phyloP scores from a whole-genome alignment of 2,113 vertebrate species.

The Eubucco bourcierii region DNA sequence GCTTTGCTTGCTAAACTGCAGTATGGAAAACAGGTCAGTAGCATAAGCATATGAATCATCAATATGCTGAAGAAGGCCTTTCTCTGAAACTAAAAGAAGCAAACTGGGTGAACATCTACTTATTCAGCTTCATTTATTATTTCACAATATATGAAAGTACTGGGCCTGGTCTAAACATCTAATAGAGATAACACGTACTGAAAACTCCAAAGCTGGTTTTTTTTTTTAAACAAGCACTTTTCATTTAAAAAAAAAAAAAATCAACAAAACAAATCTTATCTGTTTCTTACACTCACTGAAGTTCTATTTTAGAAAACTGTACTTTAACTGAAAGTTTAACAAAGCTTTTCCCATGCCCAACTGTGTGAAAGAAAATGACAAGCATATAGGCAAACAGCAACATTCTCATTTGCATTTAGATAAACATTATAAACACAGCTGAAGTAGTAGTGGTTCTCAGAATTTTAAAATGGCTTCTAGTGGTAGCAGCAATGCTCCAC shows the following conservation, averaged over 20 bases:
- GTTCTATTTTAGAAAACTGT: not conserved
- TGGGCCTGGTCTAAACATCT: not conserved
- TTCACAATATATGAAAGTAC: not conserved
- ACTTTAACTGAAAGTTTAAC: not conserved
- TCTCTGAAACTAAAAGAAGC: not conserved
- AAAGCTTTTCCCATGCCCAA: not conserved
- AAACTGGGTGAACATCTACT: not conserved
- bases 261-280: no score
- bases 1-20: not conserved
- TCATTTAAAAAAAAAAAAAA: not conserved
- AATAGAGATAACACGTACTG: not conserved
- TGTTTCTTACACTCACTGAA: not conserved
- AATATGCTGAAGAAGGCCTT: not conserved
- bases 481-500: not conserved
- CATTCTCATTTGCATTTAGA: constrained; percentile 51
- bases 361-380: not conserved
- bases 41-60: fast-evolving
- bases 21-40: not conserved
- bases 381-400: not conserved
- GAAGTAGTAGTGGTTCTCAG: not conserved
- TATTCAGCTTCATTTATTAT: not conserved
- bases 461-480: constrained; percentile 1
- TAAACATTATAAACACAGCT: constrained; percentile 23
- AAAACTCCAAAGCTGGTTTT: not conserved
- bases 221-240: not conserved